Percentiles rank a stretch among this genome's conserved stretches.
These are phyloP conservation scores for Cephus nigrinus DNA, from an alignment of 2,888 invertebrate genomes.

Conservation along the genomic window DNA sequence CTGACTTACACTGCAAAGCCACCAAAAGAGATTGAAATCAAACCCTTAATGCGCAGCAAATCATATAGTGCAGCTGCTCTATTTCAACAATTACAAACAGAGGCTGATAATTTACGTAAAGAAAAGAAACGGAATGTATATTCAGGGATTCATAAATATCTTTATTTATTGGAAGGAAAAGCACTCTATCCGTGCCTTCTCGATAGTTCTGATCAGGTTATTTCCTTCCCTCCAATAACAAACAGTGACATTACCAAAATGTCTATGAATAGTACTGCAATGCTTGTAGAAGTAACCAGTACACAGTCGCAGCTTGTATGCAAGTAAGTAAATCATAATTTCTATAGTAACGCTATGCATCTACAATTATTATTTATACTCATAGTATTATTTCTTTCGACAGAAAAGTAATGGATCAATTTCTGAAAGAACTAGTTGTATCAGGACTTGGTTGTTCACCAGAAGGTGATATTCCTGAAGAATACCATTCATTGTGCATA, in stretches of 20 bases:
- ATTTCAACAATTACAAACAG: conserved; percentile 76
- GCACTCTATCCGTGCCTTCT: conserved; percentile 78
- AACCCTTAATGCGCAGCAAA: conserved; percentile 74
- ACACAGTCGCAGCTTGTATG: conserved; percentile 74
- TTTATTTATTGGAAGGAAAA: conserved; percentile 82
- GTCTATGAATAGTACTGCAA: conserved; percentile 72
- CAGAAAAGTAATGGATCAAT: conserved; percentile 74
- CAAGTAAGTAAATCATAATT: conserved; percentile 55
- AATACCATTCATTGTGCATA: conserved; percentile 65
- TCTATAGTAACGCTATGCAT: background rate
- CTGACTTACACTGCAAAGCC: conserved; percentile 76
- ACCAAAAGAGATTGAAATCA: conserved; percentile 75
- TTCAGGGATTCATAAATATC: conserved; percentile 86
- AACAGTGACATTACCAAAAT: conserved; percentile 87
- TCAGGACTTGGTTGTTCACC: conserved; percentile 68
- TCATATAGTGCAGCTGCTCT: conserved; percentile 76
- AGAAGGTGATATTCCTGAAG: conserved; percentile 50
- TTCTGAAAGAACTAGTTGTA: conserved; percentile 74
- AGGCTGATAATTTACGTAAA: conserved; percentile 83
- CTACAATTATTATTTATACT: conserved; percentile 1
- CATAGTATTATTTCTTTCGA: conserved; percentile 11
- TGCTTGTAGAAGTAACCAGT: conserved; percentile 84
- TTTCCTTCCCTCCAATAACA: conserved; percentile 89
- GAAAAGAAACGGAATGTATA: conserved; percentile 86
- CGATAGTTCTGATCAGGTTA: conserved; percentile 74